These are phyloP conservation scores for Pseudomugil gertrudae DNA, from an alignment of 2,797 vertebrate genomes.

Conservation along the genomic window DNA sequence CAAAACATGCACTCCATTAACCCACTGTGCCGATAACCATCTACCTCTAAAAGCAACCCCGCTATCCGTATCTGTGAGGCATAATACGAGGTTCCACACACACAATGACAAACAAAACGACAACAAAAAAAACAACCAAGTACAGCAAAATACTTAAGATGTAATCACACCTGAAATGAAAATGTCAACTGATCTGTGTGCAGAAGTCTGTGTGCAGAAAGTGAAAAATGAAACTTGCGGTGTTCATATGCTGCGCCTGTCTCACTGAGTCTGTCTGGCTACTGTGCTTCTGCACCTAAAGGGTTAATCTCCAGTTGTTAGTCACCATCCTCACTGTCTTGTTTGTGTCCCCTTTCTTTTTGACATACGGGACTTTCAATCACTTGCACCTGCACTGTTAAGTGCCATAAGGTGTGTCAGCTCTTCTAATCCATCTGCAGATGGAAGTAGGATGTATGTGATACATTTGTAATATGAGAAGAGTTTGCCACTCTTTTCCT, in stretches of 20 bases:
- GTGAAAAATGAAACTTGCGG: slow-evolving; percentile 70
- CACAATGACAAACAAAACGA: neutral
- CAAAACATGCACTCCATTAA: slow-evolving; percentile 57
- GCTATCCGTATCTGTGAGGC: slow-evolving; percentile 1
- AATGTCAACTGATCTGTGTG: slow-evolving; percentile 16
- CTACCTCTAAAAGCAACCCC: slow-evolving; percentile 45
- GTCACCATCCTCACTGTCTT: slow-evolving; percentile 17
- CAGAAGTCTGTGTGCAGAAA: slow-evolving; percentile 46
- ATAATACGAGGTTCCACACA: neutral
- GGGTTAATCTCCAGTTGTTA: slow-evolving; percentile 60
- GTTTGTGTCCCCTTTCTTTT: neutral
- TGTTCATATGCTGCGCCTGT: slow-evolving; percentile 19
- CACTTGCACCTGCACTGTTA: neutral
- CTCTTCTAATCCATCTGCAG: neutral
- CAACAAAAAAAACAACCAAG: neutral
- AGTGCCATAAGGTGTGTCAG: neutral
- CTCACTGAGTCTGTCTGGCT: slow-evolving; percentile 42
- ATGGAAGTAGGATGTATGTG: neutral
- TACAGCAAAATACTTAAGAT: neutral
- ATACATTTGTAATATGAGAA: neutral
- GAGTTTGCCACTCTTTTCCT: slow-evolving; percentile 4
- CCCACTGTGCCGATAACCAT: slow-evolving; percentile 55
- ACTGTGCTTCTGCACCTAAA: slow-evolving; percentile 27
- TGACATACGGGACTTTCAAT: neutral
- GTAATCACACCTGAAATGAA: neutral